phyloP scores from a whole-genome alignment of 2,797 vertebrate species.

The Hippocampus kuda region DNA sequence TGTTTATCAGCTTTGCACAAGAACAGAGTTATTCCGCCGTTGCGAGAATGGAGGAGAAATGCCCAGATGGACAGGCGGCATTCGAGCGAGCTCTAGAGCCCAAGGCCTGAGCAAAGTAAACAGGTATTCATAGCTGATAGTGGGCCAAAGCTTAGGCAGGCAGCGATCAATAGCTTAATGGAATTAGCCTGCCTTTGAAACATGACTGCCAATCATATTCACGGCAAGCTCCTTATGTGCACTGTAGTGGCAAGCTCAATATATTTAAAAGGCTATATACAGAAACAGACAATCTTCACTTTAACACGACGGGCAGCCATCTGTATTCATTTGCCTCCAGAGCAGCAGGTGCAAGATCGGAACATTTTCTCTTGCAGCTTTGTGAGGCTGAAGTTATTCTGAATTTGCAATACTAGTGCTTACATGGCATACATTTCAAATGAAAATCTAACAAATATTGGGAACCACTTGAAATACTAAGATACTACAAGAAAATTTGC shows the following conservation, averaged over 20 bases:
- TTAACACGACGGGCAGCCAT: slow-evolving; percentile 3
- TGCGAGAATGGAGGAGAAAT: slow-evolving; percentile 30
- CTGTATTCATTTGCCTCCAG: not conserved
- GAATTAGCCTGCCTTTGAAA: slow-evolving; percentile 74
- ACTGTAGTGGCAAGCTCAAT: slow-evolving; percentile 51
- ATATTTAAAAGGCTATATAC: slow-evolving; percentile 57
- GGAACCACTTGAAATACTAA: not conserved
- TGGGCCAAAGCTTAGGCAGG: slow-evolving; percentile 46
- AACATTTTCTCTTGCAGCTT: not conserved
- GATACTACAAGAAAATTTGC: not conserved
- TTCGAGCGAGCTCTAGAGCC: slow-evolving; percentile 38
- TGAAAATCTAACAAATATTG: not conserved
- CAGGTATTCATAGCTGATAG: slow-evolving; percentile 51
- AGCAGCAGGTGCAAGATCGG: not conserved
- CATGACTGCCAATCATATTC: slow-evolving; percentile 72
- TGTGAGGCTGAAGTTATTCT: not conserved
- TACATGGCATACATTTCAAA: not conserved
- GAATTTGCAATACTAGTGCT: not conserved
- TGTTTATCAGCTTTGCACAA: slow-evolving; percentile 39
- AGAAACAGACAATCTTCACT: slow-evolving; percentile 31
- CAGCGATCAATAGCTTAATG: slow-evolving; percentile 73
- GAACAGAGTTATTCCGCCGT: slow-evolving; percentile 44
- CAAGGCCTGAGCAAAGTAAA: slow-evolving; percentile 49
- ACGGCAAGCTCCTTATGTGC: slow-evolving; percentile 63
- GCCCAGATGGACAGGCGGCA: slow-evolving; percentile 30